phyloP scores from a whole-genome alignment of 2,888 invertebrate genomes.

The Eupithecia subfuscata region DNA sequence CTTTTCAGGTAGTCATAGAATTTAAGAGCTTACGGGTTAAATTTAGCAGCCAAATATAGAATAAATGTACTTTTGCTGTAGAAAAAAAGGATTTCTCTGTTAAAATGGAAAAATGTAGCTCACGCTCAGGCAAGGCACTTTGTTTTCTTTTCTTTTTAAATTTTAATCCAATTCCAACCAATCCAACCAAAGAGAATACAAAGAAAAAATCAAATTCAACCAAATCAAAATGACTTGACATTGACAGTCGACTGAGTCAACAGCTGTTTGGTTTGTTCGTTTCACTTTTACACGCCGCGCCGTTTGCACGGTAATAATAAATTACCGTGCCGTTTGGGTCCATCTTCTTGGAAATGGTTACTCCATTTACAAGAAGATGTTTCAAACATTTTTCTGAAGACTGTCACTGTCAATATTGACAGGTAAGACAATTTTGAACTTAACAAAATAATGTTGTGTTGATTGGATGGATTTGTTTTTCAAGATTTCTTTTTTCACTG shows the following conservation, averaged over 20 bases:
- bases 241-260: not conserved
- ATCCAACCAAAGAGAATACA: no score
- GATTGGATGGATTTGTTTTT: not conserved
- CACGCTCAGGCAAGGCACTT: not conserved
- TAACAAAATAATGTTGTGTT: not conserved
- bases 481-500: not conserved
- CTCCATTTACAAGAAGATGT: no score
- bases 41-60: not conserved
- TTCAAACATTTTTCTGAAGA: no score
- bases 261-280: no score
- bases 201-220: no score
- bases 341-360: no score
- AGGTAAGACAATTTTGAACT: no score
- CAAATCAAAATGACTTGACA: not conserved
- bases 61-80: not conserved
- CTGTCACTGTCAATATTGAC: no score
- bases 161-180: not conserved
- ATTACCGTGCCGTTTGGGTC: no score
- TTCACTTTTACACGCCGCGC: no score
- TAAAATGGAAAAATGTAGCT: not conserved
- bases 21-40: not conserved
- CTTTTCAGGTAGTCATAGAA: not conserved
- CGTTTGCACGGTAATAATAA: no score
- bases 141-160: no score
- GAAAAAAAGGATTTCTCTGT: not conserved